These are phyloP conservation scores for Eupithecia inturbata DNA, from an alignment of 2,888 invertebrate species.

Conservation along the genomic window DNA sequence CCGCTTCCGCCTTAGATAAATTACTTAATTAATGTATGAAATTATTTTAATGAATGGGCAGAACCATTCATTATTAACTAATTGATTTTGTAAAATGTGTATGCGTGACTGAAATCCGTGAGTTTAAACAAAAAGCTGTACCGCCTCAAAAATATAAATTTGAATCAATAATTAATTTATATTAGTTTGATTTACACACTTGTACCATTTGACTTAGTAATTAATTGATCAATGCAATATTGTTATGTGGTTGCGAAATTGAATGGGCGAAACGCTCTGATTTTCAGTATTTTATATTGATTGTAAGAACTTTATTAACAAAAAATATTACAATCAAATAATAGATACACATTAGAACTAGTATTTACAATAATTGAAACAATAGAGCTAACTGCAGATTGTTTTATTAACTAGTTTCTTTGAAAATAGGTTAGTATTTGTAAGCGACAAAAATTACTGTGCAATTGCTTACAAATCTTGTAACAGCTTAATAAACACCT, in stretches of 20 bases:
- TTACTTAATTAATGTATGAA: background rate
- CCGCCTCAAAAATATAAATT: background rate
- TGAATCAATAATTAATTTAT: background rate
- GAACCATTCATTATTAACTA: background rate
- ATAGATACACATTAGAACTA: no score
- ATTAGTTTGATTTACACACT: background rate
- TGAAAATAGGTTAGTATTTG: background rate
- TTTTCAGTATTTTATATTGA: background rate
- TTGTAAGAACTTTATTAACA: no score
- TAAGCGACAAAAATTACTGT: background rate
- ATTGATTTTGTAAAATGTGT: background rate
- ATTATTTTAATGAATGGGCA: background rate
- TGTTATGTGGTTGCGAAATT: background rate
- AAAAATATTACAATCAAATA: no score
- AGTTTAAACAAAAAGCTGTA: background rate
- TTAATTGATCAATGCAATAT: background rate
- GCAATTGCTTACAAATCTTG: background rate
- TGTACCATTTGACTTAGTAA: background rate
- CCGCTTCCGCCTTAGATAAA: constrained; percentile 4
- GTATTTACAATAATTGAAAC: no score
- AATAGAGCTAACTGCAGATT: background rate
- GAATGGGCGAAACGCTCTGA: background rate
- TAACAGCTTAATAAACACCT: background rate
- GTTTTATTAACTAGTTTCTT: background rate
- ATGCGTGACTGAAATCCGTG: background rate